Conservation (phyloP, 1,140 invertebrate species). For the Drosophila sturtevanti region DNA sequence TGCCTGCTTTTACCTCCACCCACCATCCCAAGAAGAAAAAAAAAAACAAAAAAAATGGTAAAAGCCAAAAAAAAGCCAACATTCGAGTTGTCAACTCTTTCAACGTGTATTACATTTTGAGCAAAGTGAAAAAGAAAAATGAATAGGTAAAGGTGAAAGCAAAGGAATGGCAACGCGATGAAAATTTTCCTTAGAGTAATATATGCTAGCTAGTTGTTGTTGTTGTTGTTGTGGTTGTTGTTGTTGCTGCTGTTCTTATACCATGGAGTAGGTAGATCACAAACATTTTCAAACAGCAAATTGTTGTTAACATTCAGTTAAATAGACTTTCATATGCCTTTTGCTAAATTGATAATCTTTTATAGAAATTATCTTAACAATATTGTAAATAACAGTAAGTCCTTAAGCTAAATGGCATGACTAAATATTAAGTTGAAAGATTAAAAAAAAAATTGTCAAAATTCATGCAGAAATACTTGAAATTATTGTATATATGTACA, state of each 20-base stretch:
- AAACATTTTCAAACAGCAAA: constrained; percentile 1
- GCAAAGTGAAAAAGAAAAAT: constrained; percentile 42
- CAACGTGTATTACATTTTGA: constrained; percentile 78
- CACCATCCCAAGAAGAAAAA: constrained; percentile 3
- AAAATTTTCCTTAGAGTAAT: constrained; percentile 78
- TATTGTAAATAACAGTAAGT: too few species aligned
- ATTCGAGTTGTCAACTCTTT: constrained; percentile 78
- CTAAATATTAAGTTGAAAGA: too few species aligned
- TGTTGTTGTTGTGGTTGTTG: constrained; percentile 34
- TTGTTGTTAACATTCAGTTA: background rate
- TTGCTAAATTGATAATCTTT: background rate
- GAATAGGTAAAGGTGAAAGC: constrained; percentile 27
- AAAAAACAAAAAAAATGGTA: background rate
- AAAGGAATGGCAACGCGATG: constrained; percentile 34
- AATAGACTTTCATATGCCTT: background rate
- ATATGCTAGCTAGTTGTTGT: constrained; percentile 33
- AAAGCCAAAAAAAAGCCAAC: constrained; percentile 30
- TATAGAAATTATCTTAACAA: too few species aligned
- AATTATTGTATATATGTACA: too few species aligned
- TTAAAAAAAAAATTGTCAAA: too few species aligned
- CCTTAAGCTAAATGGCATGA: too few species aligned
- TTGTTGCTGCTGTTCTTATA: constrained; percentile 24
- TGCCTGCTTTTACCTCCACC: background rate
- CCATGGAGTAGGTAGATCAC: constrained; percentile 3
- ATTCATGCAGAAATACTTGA: too few species aligned